Evolutionary conservation across 1,140 invertebrate species (phyloP), one percentile per base, ranked within the genome.

Genomic region (Hypsibius dujardini): DNA sequence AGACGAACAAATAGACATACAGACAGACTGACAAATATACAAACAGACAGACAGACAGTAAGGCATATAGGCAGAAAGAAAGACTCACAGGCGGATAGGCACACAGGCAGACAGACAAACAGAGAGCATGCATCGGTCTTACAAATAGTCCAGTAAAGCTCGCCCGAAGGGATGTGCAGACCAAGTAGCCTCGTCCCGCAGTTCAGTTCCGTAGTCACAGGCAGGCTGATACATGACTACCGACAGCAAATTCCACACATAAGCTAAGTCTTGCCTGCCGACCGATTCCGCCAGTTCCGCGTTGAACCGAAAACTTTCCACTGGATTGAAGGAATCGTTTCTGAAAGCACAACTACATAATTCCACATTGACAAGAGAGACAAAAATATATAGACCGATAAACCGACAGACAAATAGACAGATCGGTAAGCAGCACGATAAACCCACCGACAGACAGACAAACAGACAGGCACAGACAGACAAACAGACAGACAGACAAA

Each of bases 91-190:
- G 28, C 28, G 28, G 28, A 28, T 28, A 28, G 28, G 28, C 28
- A 28, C 0, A 28, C 28, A 28, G 28, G 0, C 28, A 28, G 3
- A 67, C 12, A 67, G 12, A 28, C 28, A 28, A 0, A 28, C 28
- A 28, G 28, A 28, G 28, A 28, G 28, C 28, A 28, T 28, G 28
- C 28, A 28, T n/a, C 50, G 7, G 7, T 12, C 7, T 7, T 56
- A 56, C 50, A 56, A 56, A 72, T 75, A 75, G 72, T 78, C 75
- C n/a, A 80, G 72, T 59, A 80, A 62, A 1, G 74, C 74, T 72
- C 77, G 74, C 7, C 78, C 79, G 74, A 79, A 79, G 46, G 79
- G 76, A 72, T 73, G 70, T n/a, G 71, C 72, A 40, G 77, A 78
- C 77, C 78, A 79, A 3, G 79, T 28, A 28, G 28, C 28, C 28